Conservation (phyloP, 2,888 invertebrate species). For the Aleiodes leptofemur region DNA sequence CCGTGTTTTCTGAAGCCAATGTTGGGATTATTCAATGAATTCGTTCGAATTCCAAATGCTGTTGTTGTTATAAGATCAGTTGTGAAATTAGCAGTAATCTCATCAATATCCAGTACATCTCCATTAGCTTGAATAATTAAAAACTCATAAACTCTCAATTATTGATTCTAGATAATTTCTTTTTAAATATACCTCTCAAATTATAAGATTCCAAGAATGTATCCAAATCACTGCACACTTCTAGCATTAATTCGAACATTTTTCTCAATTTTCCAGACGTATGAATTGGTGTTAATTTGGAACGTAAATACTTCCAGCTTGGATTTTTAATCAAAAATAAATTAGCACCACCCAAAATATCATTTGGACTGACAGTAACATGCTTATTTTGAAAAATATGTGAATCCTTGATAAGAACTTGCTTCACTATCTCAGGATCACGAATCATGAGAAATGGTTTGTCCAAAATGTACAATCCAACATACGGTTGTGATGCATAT, state of each 20-base stretch:
- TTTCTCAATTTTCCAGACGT: constrained; percentile 69
- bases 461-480: constrained; percentile 73
- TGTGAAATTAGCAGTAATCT: constrained; percentile 65
- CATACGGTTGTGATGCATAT: constrained; percentile 66
- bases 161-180: not conserved
- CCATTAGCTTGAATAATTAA: constrained; percentile 52
- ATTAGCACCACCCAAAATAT: constrained; percentile 73
- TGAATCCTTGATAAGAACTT: constrained; percentile 76
- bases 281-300: constrained; percentile 75
- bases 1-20: constrained; percentile 75
- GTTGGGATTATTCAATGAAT: constrained; percentile 73
- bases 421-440: constrained; percentile 75
- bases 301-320: constrained; percentile 74
- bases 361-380: constrained; percentile 66
- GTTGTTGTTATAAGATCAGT: constrained; percentile 76
- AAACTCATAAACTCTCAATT: not conserved
- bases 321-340: constrained; percentile 75
- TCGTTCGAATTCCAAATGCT: constrained; percentile 76
- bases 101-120: constrained; percentile 64
- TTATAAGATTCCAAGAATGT: constrained; percentile 53
- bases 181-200: constrained; percentile 55
- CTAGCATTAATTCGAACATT: constrained; percentile 65
- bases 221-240: constrained; percentile 60
- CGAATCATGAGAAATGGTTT: constrained; percentile 74
- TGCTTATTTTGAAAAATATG: constrained; percentile 73